Conservation (phyloP, 2,888 invertebrate species). For the Amorpha juglandis region DNA sequence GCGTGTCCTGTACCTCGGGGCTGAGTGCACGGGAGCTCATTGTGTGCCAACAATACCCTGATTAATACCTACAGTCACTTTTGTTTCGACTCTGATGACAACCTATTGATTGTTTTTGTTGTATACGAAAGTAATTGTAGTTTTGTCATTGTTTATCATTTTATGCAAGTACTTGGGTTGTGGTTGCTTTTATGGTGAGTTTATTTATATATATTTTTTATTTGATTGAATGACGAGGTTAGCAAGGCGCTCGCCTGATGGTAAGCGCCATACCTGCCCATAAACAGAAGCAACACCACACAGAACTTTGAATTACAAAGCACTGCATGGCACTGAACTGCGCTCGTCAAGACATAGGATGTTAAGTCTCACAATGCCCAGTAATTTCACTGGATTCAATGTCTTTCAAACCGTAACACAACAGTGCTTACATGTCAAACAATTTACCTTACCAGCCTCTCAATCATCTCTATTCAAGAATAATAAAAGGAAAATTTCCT, state of each 20-base stretch:
- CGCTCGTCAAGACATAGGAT: no score
- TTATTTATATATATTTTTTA: neutral
- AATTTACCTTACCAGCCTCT: no score
- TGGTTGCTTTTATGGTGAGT: neutral
- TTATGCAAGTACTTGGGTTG: neutral
- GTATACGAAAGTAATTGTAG: neutral
- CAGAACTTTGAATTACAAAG: no score
- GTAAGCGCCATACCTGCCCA: no score
- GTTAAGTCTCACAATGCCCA: no score
- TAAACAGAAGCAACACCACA: no score
- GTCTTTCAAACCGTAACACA: no score
- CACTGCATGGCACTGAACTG: no score
- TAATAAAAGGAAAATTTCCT: neutral
- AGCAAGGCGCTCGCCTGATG: no score
- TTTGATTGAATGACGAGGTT: no score
- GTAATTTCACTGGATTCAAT: no score
- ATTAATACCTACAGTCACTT: slow-evolving; percentile 46
- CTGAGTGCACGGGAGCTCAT: slow-evolving; percentile 26
- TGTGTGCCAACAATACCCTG: slow-evolving; percentile 48
- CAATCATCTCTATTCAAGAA: no score
- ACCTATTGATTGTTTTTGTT: slow-evolving; percentile 27
- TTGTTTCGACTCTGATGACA: slow-evolving; percentile 40
- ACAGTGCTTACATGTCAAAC: neutral
- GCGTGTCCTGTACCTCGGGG: neutral
- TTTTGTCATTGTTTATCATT: neutral